Evolutionary conservation across 2,113 vertebrate genomes (phyloP), one percentile per base, ranked within the genome.

Genomic region (Pygoscelis antarcticus): DNA sequence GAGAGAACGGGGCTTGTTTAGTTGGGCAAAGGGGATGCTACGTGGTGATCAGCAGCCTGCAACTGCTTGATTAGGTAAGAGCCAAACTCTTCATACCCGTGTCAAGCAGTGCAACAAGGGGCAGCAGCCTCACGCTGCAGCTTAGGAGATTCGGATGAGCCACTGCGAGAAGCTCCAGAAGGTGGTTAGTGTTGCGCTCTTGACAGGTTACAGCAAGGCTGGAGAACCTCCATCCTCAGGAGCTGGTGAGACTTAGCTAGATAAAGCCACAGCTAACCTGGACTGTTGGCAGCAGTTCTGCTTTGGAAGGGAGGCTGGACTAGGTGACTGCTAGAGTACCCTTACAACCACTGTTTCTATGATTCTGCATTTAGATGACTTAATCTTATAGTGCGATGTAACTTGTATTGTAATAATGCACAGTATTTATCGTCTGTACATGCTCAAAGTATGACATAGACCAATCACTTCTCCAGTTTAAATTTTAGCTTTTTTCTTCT

Each of bases 81-180:
- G 44, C 23, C 64, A 15, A 30, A 32, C 30, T 47, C 36, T 83
- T 52, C 1, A 0, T n/a, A 32, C 2, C 6, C 2, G 3, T 17
- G 26, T 46, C 42, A 60, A 36, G 58, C 32, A 54, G 34, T 23
- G 32, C n/a, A 54, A 1, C 7, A 19, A 26, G 40, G 42, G 30
- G 11, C 30, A 64, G n/a, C 46, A 82, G 16, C 16, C 21, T 78
- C 22, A 6, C 1, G 0, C 11, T 57, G 23, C 38, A 19, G n/a
- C 29, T 49, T 7, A 32, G n/a, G 23, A 51, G 10, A 12, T 34
- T 77, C 30, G 23, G 36, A 15, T 0, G 1, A 71, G 21, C 19
- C 10, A 10, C 8, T 71, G 47, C 30, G 47, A 20, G 87, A 54
- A 85, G 36, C 36, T 71, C 23, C 23, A 6, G 10, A 7, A 36